Conservation (phyloP, 2,113 vertebrate species). For the Kryptolebias marmoratus region DNA sequence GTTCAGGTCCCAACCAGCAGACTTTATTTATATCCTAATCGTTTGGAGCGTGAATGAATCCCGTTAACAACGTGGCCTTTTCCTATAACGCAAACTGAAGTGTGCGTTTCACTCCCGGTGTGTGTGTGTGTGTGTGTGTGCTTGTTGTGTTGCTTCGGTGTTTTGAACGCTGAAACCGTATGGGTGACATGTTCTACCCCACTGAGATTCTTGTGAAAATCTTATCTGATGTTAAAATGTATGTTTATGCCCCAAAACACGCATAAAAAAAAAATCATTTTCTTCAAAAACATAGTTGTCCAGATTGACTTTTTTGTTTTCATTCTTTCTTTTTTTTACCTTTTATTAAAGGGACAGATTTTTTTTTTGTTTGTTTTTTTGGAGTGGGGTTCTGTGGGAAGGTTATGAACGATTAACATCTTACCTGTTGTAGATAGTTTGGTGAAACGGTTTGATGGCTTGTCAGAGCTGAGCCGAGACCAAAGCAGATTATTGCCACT, state of each 20-base stretch:
- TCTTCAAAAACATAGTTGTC: neutral
- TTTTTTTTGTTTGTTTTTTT: no score
- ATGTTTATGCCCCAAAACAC: constrained; percentile 8
- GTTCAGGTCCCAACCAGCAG: constrained; percentile 17
- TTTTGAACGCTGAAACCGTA: constrained; percentile 13
- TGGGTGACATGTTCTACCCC: constrained; percentile 21
- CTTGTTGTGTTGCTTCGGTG: constrained; percentile 17
- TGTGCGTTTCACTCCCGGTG: constrained; percentile 13
- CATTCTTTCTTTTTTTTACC: neutral
- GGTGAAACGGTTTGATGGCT: no score
- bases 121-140: constrained; percentile 23
- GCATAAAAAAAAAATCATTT: neutral
- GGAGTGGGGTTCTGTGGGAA: no score
- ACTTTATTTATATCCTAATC: constrained; percentile 26
- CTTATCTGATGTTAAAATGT: neutral
- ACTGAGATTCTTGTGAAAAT: neutral
- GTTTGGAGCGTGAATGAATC: constrained; percentile 31
- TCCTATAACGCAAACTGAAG: constrained; percentile 29
- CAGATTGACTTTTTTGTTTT: neutral
- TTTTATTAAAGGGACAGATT: no score
- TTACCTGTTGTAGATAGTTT: no score
- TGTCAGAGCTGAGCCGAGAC: no score
- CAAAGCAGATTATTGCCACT: no score
- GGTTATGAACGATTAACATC: no score
- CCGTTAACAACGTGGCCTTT: constrained; percentile 35